phyloP scores from a whole-genome alignment of 2,888 invertebrate genomes.

The Halictus ligatus region DNA sequence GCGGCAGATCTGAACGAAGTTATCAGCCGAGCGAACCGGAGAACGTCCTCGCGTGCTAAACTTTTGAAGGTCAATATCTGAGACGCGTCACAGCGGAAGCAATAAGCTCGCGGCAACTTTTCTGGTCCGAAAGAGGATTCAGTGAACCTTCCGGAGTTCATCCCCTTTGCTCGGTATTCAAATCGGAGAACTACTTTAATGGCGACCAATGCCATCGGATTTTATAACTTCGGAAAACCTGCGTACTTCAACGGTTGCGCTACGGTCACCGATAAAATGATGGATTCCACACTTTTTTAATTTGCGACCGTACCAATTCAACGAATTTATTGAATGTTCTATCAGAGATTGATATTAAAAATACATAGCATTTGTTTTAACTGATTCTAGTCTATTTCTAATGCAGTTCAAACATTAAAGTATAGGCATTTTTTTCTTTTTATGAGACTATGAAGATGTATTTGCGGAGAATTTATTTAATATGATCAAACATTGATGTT shows the following conservation, averaged over 20 bases:
- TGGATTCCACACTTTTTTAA: background rate
- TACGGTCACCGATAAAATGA: background rate
- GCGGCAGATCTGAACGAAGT: background rate
- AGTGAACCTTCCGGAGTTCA: constrained; percentile 16
- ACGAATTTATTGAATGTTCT: background rate
- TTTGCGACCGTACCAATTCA: background rate
- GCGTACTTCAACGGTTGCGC: background rate
- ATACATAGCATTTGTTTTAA: too few relatives aligned
- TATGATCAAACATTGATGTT: too few relatives aligned
- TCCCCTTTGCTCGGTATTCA: constrained; percentile 21
- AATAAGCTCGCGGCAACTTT: background rate
- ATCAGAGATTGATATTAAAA: background rate
- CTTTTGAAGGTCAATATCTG: background rate
- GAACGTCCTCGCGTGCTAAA: background rate
- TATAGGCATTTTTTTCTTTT: too few relatives aligned
- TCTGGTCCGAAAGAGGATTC: background rate
- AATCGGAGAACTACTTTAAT: constrained; percentile 15
- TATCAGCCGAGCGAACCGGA: background rate
- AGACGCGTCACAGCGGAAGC: background rate
- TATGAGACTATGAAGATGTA: too few relatives aligned
- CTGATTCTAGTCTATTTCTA: too few relatives aligned
- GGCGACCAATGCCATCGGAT: background rate
- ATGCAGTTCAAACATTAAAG: too few relatives aligned
- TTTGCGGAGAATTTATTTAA: too few relatives aligned
- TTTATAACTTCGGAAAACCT: constrained; percentile 1